phyloP scores from a whole-genome alignment of 2,797 vertebrate species.

The Molossus alvarezi region DNA sequence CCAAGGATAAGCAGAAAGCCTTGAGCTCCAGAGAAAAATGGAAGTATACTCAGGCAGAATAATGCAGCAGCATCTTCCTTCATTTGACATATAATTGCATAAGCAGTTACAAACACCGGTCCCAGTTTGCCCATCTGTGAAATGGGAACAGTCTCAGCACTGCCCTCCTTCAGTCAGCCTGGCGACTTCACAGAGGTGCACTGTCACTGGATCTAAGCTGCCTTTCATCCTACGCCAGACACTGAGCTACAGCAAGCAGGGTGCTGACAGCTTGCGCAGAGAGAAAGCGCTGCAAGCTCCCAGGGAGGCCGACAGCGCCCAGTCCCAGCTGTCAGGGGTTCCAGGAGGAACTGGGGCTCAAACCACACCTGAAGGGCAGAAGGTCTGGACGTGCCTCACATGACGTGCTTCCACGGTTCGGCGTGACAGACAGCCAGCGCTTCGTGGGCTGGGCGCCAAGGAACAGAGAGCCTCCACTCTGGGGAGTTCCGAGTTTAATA shows the following conservation, averaged over 20 bases:
- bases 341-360: not conserved
- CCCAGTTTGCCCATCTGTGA: slow-evolving; percentile 2
- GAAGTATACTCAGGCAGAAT: not conserved
- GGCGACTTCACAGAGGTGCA: not conserved
- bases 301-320: not conserved
- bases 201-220: not conserved
- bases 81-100: not conserved
- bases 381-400: not conserved
- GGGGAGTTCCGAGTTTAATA: not conserved
- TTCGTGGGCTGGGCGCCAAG: not conserved
- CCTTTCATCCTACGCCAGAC: not conserved
- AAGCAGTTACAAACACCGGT: not conserved
- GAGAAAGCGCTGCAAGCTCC: not conserved
- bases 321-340: not conserved
- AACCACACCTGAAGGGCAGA: not conserved
- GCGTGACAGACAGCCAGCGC: too few species aligned
- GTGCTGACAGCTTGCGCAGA: not conserved
- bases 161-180: not conserved
- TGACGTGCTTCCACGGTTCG: not conserved
- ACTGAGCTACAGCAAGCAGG: not conserved
- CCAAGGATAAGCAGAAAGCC: not conserved
- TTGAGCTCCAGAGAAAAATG: not conserved
- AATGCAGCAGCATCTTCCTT: not conserved
- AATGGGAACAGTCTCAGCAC: not conserved
- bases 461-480: not conserved